These are phyloP conservation scores for Athalia rosae DNA, from an alignment of 2,888 invertebrate species.

Conservation along the genomic window DNA sequence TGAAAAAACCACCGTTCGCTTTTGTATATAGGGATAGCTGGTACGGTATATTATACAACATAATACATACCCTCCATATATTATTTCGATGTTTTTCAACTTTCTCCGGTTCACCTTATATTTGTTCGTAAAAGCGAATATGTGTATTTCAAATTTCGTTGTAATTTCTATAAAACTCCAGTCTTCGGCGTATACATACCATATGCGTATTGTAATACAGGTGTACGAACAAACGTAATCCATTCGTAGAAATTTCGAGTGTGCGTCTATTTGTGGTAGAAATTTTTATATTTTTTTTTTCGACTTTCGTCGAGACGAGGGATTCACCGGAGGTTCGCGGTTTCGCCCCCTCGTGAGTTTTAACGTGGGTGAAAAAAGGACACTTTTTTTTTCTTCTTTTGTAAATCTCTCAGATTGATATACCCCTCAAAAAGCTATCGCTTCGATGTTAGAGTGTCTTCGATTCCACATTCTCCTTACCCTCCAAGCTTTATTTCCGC, in stretches of 20 bases:
- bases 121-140: neutral
- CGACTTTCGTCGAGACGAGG: neutral
- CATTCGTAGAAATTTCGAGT: neutral
- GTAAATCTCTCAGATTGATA: neutral
- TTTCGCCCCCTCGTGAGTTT: neutral
- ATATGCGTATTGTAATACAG: neutral
- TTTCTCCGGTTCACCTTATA: too few relatives aligned
- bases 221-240: conserved; percentile 26
- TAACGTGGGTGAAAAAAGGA: neutral
- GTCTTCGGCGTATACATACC: neutral
- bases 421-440: neutral
- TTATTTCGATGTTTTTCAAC: too few relatives aligned
- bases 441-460: neutral
- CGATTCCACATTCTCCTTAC: neutral
- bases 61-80: too few relatives aligned
- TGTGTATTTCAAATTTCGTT: neutral
- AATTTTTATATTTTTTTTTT: conserved; percentile 4
- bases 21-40: too few relatives aligned
- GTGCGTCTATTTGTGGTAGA: conserved; percentile 1
- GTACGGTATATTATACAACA: too few relatives aligned
- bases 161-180: neutral
- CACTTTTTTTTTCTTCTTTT: too few relatives aligned
- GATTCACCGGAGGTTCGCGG: too few relatives aligned
- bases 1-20: neutral
- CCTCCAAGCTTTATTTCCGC: neutral